Evolutionary conservation across 2,113 vertebrate species (phyloP).

Genomic region (Aphelocoma coerulescens): DNA sequence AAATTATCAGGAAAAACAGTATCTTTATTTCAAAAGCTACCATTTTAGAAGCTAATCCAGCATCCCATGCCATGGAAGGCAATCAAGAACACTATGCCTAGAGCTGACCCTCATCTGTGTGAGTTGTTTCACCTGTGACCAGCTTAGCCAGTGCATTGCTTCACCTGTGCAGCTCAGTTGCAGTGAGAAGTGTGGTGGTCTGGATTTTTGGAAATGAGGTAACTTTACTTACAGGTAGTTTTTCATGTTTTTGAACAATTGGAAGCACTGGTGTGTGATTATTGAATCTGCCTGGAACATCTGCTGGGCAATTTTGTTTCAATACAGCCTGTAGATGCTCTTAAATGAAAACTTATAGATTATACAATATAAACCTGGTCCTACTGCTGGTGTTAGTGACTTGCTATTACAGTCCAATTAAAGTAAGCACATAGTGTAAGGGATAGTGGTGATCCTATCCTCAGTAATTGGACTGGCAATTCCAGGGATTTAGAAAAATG

Average conservation of each 20-base stretch:
- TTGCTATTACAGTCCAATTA: not conserved
- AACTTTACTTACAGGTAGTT: not conserved
- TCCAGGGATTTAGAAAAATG: not conserved
- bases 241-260: not conserved
- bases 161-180: not conserved
- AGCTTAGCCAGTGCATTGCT: not conserved
- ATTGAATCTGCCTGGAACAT: conserved; percentile 6
- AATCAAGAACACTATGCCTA: fast-evolving
- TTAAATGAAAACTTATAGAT: not conserved
- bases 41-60: not conserved
- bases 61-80: not conserved
- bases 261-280: not conserved
- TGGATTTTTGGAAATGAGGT: not conserved
- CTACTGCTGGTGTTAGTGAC: not conserved
- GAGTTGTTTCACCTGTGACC: not conserved
- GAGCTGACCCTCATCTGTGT: fast-evolving
- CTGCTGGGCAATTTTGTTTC: not conserved
- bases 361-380: not conserved
- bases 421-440: not conserved
- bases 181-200: too few relatives aligned
- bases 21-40: not conserved
- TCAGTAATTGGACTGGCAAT: not conserved
- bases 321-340: not conserved
- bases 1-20: not conserved
- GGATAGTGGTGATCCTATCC: not conserved